A percentile compares a stretch with the other conserved stretches of the same genome.
Conservation (phyloP, 2,888 invertebrate species). For the Drosophila kuntzei region DNA sequence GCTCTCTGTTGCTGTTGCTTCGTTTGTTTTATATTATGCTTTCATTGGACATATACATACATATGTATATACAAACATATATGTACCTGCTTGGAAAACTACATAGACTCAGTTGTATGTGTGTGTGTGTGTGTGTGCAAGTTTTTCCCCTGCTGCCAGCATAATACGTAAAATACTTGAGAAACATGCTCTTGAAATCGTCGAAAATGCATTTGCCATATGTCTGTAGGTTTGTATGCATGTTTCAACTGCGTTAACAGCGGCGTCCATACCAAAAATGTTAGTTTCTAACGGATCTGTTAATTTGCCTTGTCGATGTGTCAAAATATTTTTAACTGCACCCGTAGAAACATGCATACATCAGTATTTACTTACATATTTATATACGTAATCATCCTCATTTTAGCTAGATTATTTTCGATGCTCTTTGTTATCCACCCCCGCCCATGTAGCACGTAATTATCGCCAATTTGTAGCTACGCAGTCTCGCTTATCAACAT, state of each 20-base stretch:
- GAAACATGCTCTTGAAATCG: constrained; percentile 60
- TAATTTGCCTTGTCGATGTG: constrained; percentile 26
- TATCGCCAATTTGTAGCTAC: constrained; percentile 42
- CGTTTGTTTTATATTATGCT: constrained; percentile 53
- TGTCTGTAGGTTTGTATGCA: constrained; percentile 1
- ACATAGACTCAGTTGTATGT: constrained; percentile 32
- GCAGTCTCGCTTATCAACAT: constrained; percentile 41
- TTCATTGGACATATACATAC: constrained; percentile 22
- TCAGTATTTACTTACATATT: neutral
- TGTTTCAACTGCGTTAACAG: constrained; percentile 44
- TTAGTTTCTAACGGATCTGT: constrained; percentile 32
- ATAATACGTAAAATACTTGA: constrained; percentile 53
- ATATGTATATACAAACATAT: neutral
- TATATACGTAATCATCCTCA: neutral
- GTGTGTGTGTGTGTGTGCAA: constrained; percentile 11
- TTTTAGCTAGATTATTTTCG: constrained; percentile 16
- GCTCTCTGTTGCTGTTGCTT: constrained; percentile 39
- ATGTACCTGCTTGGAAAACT: constrained; percentile 71
- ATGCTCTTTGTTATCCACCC: neutral
- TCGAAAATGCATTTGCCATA: constrained; percentile 63
- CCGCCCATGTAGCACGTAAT: constrained; percentile 13
- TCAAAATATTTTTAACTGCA: constrained; percentile 4
- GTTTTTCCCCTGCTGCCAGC: constrained; percentile 48
- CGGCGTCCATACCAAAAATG: constrained; percentile 17
- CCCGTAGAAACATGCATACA: neutral